phyloP scores from a whole-genome alignment of 2,888 invertebrate species.

The Lapara coniferarum region DNA sequence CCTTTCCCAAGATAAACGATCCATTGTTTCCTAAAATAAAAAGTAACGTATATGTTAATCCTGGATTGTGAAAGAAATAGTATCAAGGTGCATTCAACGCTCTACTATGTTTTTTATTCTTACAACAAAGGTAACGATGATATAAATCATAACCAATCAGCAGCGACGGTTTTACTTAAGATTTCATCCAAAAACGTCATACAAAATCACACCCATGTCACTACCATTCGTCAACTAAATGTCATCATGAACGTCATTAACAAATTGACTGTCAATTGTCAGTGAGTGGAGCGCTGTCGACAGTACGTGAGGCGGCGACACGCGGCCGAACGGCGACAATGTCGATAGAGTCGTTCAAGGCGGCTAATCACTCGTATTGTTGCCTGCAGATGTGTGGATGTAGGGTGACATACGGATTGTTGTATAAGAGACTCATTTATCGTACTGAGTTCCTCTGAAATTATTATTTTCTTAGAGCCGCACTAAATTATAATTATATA shows the following conservation, averaged over 20 bases:
- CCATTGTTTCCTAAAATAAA: too few relatives aligned
- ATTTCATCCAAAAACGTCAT: neutral
- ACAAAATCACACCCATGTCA: neutral
- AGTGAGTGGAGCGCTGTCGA: neutral
- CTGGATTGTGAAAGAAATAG: too few relatives aligned
- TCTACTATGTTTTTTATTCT: neutral
- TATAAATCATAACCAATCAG: too few relatives aligned
- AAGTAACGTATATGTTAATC: too few relatives aligned
- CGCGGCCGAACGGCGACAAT: constrained; percentile 36
- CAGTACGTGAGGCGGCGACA: constrained; percentile 38
- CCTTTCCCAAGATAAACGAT: too few relatives aligned
- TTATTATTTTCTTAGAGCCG: too few relatives aligned
- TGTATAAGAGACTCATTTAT: neutral
- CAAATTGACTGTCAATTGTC: constrained; percentile 22
- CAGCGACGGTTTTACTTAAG: neutral
- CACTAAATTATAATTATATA: too few relatives aligned
- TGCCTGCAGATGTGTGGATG: constrained; percentile 57
- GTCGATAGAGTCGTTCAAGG: constrained; percentile 54
- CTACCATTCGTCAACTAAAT: constrained; percentile 18
- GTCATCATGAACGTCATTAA: constrained; percentile 21
- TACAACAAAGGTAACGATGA: neutral
- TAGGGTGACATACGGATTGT: constrained; percentile 43
- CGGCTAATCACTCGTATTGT: constrained; percentile 77
- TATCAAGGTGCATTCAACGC: too few relatives aligned
- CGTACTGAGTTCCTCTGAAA: too few relatives aligned